phyloP scores from a whole-genome alignment of 2,888 invertebrate species.

The Heteromyza rotundicornis region DNA sequence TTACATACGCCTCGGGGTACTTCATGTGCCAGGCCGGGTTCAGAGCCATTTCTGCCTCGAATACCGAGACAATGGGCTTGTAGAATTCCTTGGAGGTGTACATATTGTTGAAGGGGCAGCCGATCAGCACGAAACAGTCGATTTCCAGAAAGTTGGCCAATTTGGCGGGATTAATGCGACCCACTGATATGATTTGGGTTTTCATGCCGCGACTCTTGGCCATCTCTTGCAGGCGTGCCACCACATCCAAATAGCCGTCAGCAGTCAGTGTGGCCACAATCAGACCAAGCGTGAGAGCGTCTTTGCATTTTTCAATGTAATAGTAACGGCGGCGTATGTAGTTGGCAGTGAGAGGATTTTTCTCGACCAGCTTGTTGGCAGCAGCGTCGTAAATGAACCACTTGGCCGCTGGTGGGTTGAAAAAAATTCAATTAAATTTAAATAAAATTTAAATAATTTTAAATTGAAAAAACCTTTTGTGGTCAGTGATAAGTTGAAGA shows the following conservation, averaged over 20 bases:
- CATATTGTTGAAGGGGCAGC: constrained; percentile 89
- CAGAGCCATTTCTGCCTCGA: constrained; percentile 86
- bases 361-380: constrained; percentile 54
- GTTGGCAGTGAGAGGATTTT: constrained; percentile 64
- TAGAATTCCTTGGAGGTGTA: constrained; percentile 85
- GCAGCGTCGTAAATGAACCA: constrained; percentile 68
- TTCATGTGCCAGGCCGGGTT: constrained; percentile 66
- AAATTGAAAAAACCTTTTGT: constrained; percentile 61
- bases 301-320: constrained; percentile 89
- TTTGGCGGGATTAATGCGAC: constrained; percentile 93
- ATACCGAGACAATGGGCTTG: constrained; percentile 89
- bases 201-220: constrained; percentile 81
- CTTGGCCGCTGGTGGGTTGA: constrained; percentile 61
- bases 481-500: constrained; percentile 70
- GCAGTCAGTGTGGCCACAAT: constrained; percentile 91
- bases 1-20: constrained; percentile 69
- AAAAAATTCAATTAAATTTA: neutral
- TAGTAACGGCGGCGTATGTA: constrained; percentile 82
- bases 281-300: constrained; percentile 85
- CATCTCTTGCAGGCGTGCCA: constrained; percentile 75
- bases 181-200: constrained; percentile 89
- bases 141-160: constrained; percentile 91
- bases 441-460: constrained; percentile 3
- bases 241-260: constrained; percentile 76
- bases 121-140: constrained; percentile 89